Evolutionary conservation across 2,113 vertebrate genomes (phyloP).

Genomic region (Emydocephalus ijimae): DNA sequence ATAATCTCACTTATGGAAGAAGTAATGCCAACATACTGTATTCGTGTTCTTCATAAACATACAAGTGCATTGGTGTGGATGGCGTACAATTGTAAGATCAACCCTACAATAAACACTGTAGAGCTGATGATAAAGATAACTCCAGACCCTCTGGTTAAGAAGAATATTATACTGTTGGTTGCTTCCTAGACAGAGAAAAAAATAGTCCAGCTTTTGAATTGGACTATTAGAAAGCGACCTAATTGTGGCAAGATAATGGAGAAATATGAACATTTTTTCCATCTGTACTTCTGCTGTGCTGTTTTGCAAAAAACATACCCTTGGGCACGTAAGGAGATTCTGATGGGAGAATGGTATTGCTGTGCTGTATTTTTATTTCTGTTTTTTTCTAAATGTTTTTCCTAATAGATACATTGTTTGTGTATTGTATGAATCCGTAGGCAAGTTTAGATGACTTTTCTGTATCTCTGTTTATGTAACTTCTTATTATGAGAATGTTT

Average conservation of each 20-base stretch:
- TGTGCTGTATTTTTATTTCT: neutral
- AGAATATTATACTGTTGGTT: neutral
- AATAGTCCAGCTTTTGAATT: neutral
- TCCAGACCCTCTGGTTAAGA: neutral
- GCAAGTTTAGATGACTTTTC: neutral
- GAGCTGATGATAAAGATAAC: neutral
- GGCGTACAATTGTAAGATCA: neutral
- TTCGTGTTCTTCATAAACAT: neutral
- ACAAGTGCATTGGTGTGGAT: neutral
- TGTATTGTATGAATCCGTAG: neutral
- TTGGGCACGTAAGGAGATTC: neutral
- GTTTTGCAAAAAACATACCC: neutral
- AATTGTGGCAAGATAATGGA: neutral
- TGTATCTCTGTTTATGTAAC: neutral
- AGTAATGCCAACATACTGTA: neutral
- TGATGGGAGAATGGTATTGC: neutral
- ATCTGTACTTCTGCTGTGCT: neutral
- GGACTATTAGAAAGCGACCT: neutral
- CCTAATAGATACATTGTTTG: neutral
- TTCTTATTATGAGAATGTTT: neutral
- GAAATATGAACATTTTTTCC: neutral
- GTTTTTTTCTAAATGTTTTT: neutral
- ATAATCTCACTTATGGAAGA: neutral
- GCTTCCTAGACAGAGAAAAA: neutral
- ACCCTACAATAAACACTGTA: neutral